Evolutionary conservation across 2,113 vertebrate genomes (phyloP), one percentile per base, ranked within the genome.

Genomic region (Tragelaphus scriptus): DNA sequence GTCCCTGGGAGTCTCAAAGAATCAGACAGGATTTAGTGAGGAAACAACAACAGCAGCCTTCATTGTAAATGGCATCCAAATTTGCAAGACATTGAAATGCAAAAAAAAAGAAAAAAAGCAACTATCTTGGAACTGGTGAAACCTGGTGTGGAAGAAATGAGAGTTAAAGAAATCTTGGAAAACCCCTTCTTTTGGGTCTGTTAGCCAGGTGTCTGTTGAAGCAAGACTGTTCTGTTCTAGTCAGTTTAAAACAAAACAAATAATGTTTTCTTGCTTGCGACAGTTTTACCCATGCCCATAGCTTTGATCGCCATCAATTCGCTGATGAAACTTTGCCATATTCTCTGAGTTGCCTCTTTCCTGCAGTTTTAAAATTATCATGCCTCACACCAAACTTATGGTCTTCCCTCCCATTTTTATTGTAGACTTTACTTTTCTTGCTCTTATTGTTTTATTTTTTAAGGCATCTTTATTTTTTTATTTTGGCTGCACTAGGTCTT

Each of bases 341-440:
- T 21, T 49, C 68, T 80, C 56, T 1, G 14, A 82, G 17, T 2
- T 36, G 28, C 2, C 26, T 30, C 75, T 79, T 47, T 47, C 75
- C 6, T 79, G 23, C 2, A 28, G 9, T 10, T 87, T 58, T 32
- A 12, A 23, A 53, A 63, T 65, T 49, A n/a, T 58, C 55, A 17
- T 7, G 6, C 32, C 30, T 28, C 47, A 6, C 28, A 5, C 1
- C 36, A 44, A 7, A 28, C 58, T 58, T 47, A 0, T 1, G 2
- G 4, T 16, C 26, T 21, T 44, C 21, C 47, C 23, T 90, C 53
- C 5, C 14, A 1, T 59, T 47, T 80, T 30, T 26, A 7, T 15
- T 21, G 51, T 25, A 19, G 63, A 23, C 19, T 40, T 58, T 32
- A 44, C 55, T 26, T 19, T 75, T 68, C 23, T 44, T 63, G 10